Conservation (phyloP, 2,113 vertebrate genomes). For the Pelodiscus sinensis region DNA sequence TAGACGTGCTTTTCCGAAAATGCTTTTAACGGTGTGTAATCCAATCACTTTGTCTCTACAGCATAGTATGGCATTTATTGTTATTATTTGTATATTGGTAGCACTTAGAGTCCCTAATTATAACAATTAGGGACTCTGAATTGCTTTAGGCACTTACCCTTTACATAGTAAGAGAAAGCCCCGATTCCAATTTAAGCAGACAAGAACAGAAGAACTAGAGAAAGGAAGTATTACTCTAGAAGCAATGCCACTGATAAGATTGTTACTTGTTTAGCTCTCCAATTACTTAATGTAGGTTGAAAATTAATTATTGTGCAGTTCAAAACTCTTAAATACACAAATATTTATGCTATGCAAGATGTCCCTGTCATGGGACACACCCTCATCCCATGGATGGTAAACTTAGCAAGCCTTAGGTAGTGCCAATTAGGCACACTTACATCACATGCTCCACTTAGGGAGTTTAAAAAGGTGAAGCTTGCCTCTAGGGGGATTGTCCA, state of each 20-base stretch:
- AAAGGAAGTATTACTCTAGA: neutral
- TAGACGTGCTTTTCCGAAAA: too few relatives aligned
- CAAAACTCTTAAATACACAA: neutral
- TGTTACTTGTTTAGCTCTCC: too few relatives aligned
- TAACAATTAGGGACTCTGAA: neutral
- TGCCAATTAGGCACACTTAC: neutral
- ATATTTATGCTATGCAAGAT: neutral
- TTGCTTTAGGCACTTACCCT: neutral
- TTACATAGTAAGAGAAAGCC: neutral
- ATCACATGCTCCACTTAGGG: neutral
- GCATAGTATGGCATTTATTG: neutral
- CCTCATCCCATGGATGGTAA: neutral
- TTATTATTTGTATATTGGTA: neutral
- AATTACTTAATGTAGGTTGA: neutral
- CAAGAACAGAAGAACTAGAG: accelerated
- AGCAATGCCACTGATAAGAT: neutral
- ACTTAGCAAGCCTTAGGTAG: neutral
- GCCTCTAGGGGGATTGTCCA: neutral
- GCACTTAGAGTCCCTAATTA: accelerated
- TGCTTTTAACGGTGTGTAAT: too few relatives aligned
- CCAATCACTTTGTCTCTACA: neutral
- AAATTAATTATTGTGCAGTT: neutral
- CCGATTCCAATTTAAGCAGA: neutral
- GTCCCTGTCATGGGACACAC: neutral
- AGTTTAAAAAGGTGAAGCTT: neutral